Evolutionary conservation across 2,113 vertebrate genomes (phyloP).

Genomic region (Aythya baeri): DNA sequence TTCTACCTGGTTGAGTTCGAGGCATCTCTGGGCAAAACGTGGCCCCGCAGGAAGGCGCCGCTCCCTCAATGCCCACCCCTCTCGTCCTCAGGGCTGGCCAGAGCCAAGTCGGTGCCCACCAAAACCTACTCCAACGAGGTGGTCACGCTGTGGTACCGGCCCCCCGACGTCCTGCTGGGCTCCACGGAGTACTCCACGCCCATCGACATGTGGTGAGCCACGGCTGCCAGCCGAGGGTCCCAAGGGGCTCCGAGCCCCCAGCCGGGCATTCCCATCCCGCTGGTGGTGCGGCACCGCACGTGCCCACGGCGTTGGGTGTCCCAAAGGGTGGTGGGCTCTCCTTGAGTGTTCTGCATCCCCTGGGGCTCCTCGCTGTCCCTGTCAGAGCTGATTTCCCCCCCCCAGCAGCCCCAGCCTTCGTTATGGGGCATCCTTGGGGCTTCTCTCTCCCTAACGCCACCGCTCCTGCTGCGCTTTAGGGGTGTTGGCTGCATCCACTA

Average conservation of each 20-base stretch:
- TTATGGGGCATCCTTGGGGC: not conserved
- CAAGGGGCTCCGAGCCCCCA: fast-evolving
- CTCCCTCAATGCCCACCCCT: not conserved
- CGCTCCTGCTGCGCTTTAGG: conserved; percentile 69
- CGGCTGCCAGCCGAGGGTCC: fast-evolving
- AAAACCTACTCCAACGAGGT: conserved; percentile 98
- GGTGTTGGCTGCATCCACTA: conserved; percentile 94
- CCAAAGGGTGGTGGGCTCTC: not conserved
- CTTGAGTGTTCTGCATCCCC: fast-evolving
- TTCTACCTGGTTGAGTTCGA: not conserved
- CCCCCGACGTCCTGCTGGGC: conserved; percentile 93
- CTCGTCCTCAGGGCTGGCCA: conserved; percentile 83
- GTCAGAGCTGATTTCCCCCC: not conserved
- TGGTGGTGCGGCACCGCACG: fast-evolving
- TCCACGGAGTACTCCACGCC: conserved; percentile 95
- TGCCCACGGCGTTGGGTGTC: fast-evolving
- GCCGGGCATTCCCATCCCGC: fast-evolving
- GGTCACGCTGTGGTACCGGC: conserved; percentile 96
- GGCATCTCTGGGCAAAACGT: not conserved
- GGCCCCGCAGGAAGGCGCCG: fast-evolving
- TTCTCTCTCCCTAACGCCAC: not conserved
- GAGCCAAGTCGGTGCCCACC: conserved; percentile 95
- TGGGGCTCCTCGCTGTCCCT: not conserved
- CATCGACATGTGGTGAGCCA: conserved; percentile 95
- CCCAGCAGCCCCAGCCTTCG: not conserved